Percentiles rank a stretch among this genome's conserved stretches.
phyloP scores from a whole-genome alignment of 1,140 invertebrate species.

The Macrobrachium rosenbergii region DNA sequence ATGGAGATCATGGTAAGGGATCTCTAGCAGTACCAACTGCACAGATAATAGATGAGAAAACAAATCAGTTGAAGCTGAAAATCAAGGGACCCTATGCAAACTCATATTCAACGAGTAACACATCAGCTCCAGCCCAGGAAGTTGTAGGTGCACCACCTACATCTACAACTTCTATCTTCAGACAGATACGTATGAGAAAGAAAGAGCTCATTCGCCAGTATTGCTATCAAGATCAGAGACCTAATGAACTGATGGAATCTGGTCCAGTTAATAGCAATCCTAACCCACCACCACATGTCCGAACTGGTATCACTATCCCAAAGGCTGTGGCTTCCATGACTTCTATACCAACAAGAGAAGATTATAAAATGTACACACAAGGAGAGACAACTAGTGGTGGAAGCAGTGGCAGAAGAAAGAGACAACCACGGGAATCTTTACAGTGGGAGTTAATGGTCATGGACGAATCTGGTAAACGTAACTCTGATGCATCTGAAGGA shows the following conservation, averaged over 20 bases:
- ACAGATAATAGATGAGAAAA: slow-evolving; percentile 55
- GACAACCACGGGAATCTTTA: slow-evolving; percentile 52
- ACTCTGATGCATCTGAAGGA: slow-evolving; percentile 64
- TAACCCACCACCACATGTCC: slow-evolving; percentile 76
- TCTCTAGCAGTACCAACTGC: slow-evolving; percentile 43
- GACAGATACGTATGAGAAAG: slow-evolving; percentile 87
- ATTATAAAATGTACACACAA: slow-evolving; percentile 75
- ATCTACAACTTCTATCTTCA: slow-evolving; percentile 76
- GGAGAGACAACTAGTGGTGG: slow-evolving; percentile 68
- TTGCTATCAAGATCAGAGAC: slow-evolving; percentile 75
- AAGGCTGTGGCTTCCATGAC: slow-evolving; percentile 90
- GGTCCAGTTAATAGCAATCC: slow-evolving; percentile 69
- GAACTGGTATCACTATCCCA: slow-evolving; percentile 85
- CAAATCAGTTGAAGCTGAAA: slow-evolving; percentile 88
- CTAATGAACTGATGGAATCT: slow-evolving; percentile 34
- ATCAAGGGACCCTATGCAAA: slow-evolving; percentile 83
- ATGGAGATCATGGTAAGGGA: slow-evolving; percentile 38
- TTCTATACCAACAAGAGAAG: slow-evolving; percentile 84
- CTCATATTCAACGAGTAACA: slow-evolving; percentile 65
- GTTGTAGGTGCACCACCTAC: slow-evolving; percentile 46
- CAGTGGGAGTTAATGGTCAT: slow-evolving; percentile 50
- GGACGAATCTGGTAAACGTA: slow-evolving; percentile 69
- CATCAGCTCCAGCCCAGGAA: slow-evolving; percentile 62
- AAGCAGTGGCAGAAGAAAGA: slow-evolving; percentile 75
- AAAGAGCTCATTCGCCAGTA: slow-evolving; percentile 88